Evolutionary conservation across 2,113 vertebrate species (phyloP), one percentile per base, ranked within the genome.

Genomic region (Pseudorasbora parva): DNA sequence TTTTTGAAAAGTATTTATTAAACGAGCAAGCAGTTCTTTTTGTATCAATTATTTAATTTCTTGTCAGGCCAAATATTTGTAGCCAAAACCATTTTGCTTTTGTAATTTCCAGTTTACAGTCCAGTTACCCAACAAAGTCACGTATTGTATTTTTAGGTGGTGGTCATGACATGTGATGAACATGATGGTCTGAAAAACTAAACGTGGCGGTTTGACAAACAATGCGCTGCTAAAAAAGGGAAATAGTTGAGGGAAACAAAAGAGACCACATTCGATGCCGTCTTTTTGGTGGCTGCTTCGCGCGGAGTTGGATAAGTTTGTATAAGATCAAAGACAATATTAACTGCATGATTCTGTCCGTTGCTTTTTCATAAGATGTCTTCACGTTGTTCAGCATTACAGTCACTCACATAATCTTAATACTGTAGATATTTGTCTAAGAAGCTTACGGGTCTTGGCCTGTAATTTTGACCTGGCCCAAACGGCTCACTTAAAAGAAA

Each of bases 271-370:
- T 8, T 33, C 54, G 17, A 30, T 76, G 21, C 19, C 57, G 2
- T 9, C n/a, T n/a, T n/a, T n/a, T n/a, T n/a, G n/a, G n/a, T n/a
- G n/a, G n/a, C 27, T 9, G 12, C 47, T 25, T 8, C 43, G n/a
- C 1, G 45, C 8, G 2, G 49, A 15, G 47, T 37, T 75, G 27
- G 25, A 27, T 33, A 30, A 56, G 19, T 8, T 51, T 77, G 30
- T 37, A 51, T 47, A 73, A 8, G 25, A 27, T 21, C 12, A 17
- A 7, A 47, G 7, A 54, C 1, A 54, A 54, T 8, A 3, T 45
- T 17, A 66, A 80, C 5, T 80, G 78, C 78, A 80, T 80, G 78
- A 66, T 66, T 66, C 60, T 78, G 11, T 45, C 76, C 3, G 12
- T 25, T 66, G 15, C 30, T 80, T 80, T 80, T 80, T 25, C 25